Evolutionary conservation across 2,888 invertebrate species (phyloP), one percentile per base, ranked within the genome.

Genomic region (Eupelmus urozonus): DNA sequence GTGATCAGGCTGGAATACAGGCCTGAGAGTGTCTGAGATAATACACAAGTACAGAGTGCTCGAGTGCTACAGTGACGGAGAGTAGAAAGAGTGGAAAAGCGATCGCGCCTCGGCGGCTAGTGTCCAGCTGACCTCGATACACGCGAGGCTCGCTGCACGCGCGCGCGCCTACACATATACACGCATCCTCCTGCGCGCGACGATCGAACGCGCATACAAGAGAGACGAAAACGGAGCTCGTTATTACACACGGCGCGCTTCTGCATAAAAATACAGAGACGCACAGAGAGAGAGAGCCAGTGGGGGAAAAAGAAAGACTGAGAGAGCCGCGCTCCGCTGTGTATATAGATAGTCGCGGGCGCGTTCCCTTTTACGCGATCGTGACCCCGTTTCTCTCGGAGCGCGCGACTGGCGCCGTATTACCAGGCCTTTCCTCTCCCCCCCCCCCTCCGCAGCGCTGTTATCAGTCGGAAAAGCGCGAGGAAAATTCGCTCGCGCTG

Each of bases 281-380:
- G 13, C 23, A 11, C 45, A 25, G 9, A 27, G 4, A 20, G 20
- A 18, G 34, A n/a, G 1, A 49, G 51, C 9, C 20, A 40, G 34
- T 29, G 1, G 40, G 1, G 45, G 27, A 40, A 23, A 55, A 29
- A 49, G 45, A 60, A 18, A 11, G 27, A 49, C 7, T 1, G 23
- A n/a, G 40, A 40, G 25, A 23, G 42, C n/a, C n/a, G n/a, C n/a
- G n/a, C n/a, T n/a, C n/a, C n/a, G 40, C 60, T 18, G 73, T 60
- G 76, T 55, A 77, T 80, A 75, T 76, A 81, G 75, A 78, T 76
- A 81, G 74, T 73, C 60, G 49, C 76, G 80, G 83, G 80, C 80
- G 81, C 85, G 85, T 87, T 88, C 87, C 85, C 86, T 87, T 88
- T 87, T 87, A 83, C 85, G 85, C 87, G 88, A 87, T 87, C 88